These are phyloP conservation scores for Slavum lentiscoides DNA, from an alignment of 2,888 invertebrate species.

Conservation along the genomic window DNA sequence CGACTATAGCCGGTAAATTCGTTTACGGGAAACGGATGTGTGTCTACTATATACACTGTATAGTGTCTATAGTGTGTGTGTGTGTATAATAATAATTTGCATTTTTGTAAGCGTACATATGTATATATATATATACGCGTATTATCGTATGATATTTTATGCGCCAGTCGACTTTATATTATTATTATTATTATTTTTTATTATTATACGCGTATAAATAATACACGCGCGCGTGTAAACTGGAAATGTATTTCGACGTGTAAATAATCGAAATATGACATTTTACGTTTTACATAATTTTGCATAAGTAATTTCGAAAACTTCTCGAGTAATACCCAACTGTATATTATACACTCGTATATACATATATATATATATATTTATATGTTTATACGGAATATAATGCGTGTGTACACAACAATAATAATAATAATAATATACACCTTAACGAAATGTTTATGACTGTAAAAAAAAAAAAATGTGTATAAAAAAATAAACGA, in stretches of 20 bases:
- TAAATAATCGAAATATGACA: constrained; percentile 52
- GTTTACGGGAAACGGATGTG: constrained; percentile 50
- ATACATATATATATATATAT: neutral
- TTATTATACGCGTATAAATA: too few relatives aligned
- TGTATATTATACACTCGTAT: neutral
- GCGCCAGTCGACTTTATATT: too few relatives aligned
- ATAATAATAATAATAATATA: constrained; percentile 35
- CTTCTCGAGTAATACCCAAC: constrained; percentile 1
- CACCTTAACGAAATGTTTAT: constrained; percentile 15
- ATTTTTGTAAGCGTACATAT: constrained; percentile 34
- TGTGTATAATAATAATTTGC: constrained; percentile 37
- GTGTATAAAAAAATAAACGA: neutral
- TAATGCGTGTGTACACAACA: neutral
- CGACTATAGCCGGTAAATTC: constrained; percentile 21
- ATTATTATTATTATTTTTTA: too few relatives aligned
- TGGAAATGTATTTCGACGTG: constrained; percentile 48
- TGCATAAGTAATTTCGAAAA: constrained; percentile 50
- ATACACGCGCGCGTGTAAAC: constrained; percentile 22
- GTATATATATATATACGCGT: neutral
- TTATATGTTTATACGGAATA: neutral
- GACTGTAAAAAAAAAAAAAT: neutral
- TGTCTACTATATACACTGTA: neutral
- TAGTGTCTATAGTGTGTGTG: too few relatives aligned
- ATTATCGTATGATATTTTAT: neutral
- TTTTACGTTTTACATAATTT: constrained; percentile 51